phyloP scores from a whole-genome alignment of 2,113 vertebrate species.

The Hemiprocne comata region DNA sequence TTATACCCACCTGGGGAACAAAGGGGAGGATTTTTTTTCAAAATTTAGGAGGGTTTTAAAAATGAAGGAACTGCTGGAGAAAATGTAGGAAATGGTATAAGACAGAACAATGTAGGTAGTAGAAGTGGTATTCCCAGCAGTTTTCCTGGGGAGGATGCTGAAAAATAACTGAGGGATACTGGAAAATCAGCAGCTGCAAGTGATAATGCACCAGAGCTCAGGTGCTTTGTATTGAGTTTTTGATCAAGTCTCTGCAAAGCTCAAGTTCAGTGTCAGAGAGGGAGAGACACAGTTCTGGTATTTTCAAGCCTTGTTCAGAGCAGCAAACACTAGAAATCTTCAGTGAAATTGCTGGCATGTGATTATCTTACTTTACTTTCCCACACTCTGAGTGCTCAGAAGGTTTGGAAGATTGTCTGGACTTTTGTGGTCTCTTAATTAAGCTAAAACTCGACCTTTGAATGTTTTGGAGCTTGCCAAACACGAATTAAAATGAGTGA shows the following conservation, averaged over 20 bases:
- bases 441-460: constrained; percentile 33
- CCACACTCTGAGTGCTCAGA: background rate
- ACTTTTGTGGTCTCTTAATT: constrained; percentile 50
- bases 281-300: background rate
- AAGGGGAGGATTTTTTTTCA: background rate
- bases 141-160: background rate
- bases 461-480: constrained; percentile 24
- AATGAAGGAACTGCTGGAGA: background rate
- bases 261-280: background rate
- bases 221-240: background rate
- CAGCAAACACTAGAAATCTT: background rate
- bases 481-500: background rate
- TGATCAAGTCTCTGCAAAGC: background rate
- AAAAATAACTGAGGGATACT: background rate
- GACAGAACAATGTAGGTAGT: background rate
- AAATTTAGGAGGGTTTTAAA: background rate
- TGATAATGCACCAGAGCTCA: background rate
- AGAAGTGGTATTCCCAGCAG: background rate
- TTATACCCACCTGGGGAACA: constrained; percentile 5
- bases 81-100: background rate
- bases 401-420: constrained; percentile 35
- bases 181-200: background rate
- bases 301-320: background rate
- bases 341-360: background rate
- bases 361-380: constrained; percentile 41